Percentiles rank a stretch among this genome's conserved stretches.
These are phyloP conservation scores for Pyrocephalus nanus DNA, from an alignment of 2,797 vertebrate genomes.

Conservation along the genomic window DNA sequence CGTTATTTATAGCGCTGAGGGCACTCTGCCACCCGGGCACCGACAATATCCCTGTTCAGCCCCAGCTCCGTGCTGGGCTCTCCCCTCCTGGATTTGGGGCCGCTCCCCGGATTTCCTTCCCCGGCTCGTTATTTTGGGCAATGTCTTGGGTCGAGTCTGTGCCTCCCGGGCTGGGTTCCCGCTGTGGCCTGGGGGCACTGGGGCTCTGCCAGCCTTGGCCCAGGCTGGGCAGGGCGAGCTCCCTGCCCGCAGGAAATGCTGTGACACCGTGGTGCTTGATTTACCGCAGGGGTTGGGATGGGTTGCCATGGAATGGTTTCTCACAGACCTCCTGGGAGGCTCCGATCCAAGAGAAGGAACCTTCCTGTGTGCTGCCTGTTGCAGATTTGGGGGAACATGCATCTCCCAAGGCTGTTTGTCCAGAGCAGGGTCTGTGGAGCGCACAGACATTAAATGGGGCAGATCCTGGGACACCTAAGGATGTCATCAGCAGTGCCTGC, in stretches of 20 bases:
- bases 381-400: neutral
- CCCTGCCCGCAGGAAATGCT: neutral
- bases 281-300: neutral
- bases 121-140: no score
- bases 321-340: neutral
- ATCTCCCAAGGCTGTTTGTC: neutral
- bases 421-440: neutral
- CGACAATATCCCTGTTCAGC: conserved; percentile 37
- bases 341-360: neutral
- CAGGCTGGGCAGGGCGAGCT: neutral
- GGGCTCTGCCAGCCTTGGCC: conserved; percentile 14
- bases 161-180: neutral
- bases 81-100: neutral
- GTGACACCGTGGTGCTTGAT: neutral
- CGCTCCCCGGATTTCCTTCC: no score
- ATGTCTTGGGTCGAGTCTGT: neutral
- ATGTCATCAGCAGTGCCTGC: neutral
- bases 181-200: fast-evolving
- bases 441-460: neutral
- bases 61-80: neutral
- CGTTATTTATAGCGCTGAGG: conserved; percentile 43
- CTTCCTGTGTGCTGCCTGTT: neutral
- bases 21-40: neutral
- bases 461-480: neutral
- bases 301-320: neutral